A percentile compares a stretch with the other conserved stretches of the same genome.
Conservation (phyloP, 2,888 invertebrate genomes). For the Aphrophora alni region DNA sequence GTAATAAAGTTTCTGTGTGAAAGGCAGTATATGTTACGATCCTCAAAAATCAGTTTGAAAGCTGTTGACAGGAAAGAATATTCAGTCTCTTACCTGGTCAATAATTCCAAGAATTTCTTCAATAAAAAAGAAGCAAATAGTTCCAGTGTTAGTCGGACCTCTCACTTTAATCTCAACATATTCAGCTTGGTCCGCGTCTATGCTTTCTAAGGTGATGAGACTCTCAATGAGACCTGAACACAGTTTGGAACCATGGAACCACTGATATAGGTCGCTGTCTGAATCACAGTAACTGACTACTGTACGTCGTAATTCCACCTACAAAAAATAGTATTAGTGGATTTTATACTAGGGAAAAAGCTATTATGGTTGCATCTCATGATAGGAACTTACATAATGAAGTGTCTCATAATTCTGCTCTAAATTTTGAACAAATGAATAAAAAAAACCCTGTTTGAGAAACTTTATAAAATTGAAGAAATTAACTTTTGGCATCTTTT, state of each 20-base stretch:
- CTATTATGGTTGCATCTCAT: too few species aligned
- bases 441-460: too few species aligned
- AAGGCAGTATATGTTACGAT: too few species aligned
- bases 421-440: too few species aligned
- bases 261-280: constrained; percentile 71
- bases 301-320: constrained; percentile 66
- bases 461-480: too few species aligned
- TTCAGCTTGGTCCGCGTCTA: constrained; percentile 57
- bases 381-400: too few species aligned
- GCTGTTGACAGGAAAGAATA: too few species aligned
- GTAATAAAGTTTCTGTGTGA: too few species aligned
- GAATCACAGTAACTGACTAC: constrained; percentile 62
- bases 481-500: too few species aligned
- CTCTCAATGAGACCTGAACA: constrained; percentile 72
- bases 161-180: constrained; percentile 71
- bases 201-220: constrained; percentile 66
- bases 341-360: too few species aligned
- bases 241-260: constrained; percentile 74
- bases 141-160: constrained; percentile 64
- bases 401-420: too few species aligned
- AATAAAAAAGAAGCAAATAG: constrained; percentile 71
- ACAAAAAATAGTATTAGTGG: neutral
- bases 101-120: constrained; percentile 70
- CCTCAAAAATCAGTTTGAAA: too few species aligned
- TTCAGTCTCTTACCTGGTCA: constrained; percentile 63